Evolutionary conservation across 2,888 invertebrate genomes (phyloP).

Genomic region (Norana najaformis): DNA sequence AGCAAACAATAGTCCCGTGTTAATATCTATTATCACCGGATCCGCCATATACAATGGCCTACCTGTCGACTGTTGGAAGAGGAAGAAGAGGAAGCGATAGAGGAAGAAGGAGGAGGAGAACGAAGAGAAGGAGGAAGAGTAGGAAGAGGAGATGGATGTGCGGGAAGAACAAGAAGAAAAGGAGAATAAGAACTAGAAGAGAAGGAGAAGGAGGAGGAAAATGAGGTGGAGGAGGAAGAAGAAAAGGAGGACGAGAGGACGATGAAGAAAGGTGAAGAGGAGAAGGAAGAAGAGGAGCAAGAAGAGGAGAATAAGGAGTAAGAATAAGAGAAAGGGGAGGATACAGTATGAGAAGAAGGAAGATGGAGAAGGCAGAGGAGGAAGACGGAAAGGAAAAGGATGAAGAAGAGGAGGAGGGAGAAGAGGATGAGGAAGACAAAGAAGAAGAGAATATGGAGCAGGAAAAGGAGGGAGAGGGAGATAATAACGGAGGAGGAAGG

Average conservation of each 20-base stretch:
- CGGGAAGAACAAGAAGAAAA: too few species aligned
- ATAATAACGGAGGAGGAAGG: too few species aligned
- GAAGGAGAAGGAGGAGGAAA: too few species aligned
- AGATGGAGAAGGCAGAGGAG: not conserved
- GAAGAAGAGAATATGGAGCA: not conserved
- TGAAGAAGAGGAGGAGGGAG: not conserved
- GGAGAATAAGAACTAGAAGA: too few species aligned
- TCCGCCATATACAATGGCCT: not conserved
- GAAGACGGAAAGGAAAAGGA: too few species aligned
- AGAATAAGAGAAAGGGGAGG: not conserved
- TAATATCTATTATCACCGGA: constrained; percentile 15
- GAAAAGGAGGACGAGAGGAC: too few species aligned
- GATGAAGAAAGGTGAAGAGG: too few species aligned
- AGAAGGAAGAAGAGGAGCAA: not conserved
- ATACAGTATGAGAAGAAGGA: not conserved
- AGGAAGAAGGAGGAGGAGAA: not conserved
- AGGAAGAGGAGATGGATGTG: too few species aligned
- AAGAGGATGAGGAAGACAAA: not conserved
- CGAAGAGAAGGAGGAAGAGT: too few species aligned
- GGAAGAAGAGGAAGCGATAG: not conserved
- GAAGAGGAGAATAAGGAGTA: not conserved
- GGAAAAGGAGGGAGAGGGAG: too few species aligned
- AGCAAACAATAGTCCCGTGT: not conserved
- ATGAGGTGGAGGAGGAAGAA: too few species aligned
- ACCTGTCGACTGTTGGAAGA: not conserved